These are phyloP conservation scores for Arvicanthis niloticus DNA, from an alignment of 2,113 vertebrate genomes.

Conservation along the genomic window DNA sequence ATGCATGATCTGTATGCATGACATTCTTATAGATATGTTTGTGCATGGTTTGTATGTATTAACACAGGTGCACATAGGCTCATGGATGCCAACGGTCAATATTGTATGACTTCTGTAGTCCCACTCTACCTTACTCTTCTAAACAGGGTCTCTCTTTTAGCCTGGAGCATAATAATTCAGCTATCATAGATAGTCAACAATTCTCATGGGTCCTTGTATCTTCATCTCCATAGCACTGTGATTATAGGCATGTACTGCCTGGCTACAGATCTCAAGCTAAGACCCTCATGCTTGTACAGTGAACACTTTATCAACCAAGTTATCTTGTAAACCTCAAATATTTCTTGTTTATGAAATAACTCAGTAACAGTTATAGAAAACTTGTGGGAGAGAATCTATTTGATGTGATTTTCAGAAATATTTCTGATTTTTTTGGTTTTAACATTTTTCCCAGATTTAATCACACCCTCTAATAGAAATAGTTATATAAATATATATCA, in stretches of 20 bases:
- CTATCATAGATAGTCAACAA: fast-evolving
- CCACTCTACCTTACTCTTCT: background rate
- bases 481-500: too few species aligned
- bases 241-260: background rate
- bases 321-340: background rate
- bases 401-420: background rate
- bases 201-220: background rate
- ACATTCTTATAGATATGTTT: background rate
- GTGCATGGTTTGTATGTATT: background rate
- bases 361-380: background rate
- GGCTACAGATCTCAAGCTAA: background rate
- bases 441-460: background rate
- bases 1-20: background rate
- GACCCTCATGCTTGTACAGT: background rate
- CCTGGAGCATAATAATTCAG: background rate
- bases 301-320: background rate
- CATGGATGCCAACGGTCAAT: background rate
- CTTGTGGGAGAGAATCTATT: background rate
- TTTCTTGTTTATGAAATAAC: background rate
- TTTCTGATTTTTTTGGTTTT: background rate
- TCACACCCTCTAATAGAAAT: background rate
- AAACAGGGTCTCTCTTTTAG: background rate
- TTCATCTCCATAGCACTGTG: background rate
- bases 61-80: too few species aligned
- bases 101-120: background rate